Evolutionary conservation across 1,140 invertebrate genomes (phyloP).

Genomic region (Panagrolaimus sp.): DNA sequence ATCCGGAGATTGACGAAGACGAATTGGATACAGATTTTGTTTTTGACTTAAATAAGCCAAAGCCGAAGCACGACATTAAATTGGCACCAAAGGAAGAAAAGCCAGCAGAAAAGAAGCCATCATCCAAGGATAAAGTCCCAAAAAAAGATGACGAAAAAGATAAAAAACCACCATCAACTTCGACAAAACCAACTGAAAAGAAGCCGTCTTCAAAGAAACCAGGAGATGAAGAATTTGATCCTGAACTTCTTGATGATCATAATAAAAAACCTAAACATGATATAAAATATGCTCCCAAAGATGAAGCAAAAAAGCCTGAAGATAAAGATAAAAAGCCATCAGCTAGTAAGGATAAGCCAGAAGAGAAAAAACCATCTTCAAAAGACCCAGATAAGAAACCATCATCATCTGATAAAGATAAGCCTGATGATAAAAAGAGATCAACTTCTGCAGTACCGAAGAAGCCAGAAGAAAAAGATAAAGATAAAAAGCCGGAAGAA

Average conservation of each 20-base stretch:
- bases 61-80: slow-evolving; percentile 11
- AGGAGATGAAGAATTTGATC: slow-evolving; percentile 4
- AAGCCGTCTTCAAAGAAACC: slow-evolving; percentile 8
- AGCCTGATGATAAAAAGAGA: too few relatives aligned
- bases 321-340: neutral
- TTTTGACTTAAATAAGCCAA: neutral
- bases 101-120: neutral
- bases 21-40: slow-evolving; percentile 6
- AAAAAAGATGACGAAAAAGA: slow-evolving; percentile 10
- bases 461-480: too few relatives aligned
- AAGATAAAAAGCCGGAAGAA: neutral
- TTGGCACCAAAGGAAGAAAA: neutral
- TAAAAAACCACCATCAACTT: neutral
- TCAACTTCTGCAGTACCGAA: too few relatives aligned
- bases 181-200: neutral
- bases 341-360: neutral
- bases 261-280: slow-evolving; percentile 5
- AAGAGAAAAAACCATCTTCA: neutral
- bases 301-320: neutral
- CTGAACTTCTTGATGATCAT: neutral
- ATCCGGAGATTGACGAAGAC: slow-evolving; percentile 1
- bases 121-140: neutral
- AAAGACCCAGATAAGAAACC: slow-evolving; percentile 3
- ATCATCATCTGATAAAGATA: too few relatives aligned
- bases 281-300: slow-evolving; percentile 1